These are phyloP conservation scores for Ptychoptera contaminata DNA, from an alignment of 2,888 invertebrate species.

Conservation along the genomic window DNA sequence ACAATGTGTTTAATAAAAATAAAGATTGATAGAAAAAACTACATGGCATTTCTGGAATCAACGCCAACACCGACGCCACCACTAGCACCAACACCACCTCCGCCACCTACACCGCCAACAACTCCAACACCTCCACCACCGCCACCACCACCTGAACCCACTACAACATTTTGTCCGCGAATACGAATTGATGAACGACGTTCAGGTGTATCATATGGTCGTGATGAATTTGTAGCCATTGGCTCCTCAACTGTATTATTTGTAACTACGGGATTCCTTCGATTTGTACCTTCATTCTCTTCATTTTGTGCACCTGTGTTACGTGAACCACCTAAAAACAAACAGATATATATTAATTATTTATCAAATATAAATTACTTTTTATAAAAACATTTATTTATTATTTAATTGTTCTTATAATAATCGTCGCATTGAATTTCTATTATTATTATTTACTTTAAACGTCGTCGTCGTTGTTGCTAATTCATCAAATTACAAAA, in stretches of 20 bases:
- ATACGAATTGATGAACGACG: slow-evolving; percentile 31
- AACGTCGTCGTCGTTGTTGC: too few species aligned
- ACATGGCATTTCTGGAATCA: too few species aligned
- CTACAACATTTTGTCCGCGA: slow-evolving; percentile 24
- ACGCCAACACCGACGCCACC: slow-evolving; percentile 12
- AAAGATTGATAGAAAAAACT: too few species aligned
- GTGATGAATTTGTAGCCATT: slow-evolving; percentile 30
- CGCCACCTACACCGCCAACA: slow-evolving; percentile 12
- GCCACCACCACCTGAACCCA: slow-evolving; percentile 16
- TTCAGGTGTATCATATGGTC: slow-evolving; percentile 31
- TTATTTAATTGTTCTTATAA: too few species aligned
- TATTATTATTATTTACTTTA: too few species aligned
- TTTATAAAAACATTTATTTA: too few species aligned
- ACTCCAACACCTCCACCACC: slow-evolving; percentile 10
- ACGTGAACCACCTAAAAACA: not conserved
- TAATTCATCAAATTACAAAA: too few species aligned
- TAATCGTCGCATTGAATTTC: too few species aligned
- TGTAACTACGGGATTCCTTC: slow-evolving; percentile 6
- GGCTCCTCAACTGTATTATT: slow-evolving; percentile 23
- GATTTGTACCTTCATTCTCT: slow-evolving; percentile 7
- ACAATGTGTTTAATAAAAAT: too few species aligned
- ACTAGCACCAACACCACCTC: slow-evolving; percentile 16
- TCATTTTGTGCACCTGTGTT: slow-evolving; percentile 5
- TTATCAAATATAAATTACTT: too few species aligned
- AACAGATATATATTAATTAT: too few species aligned